These are phyloP conservation scores for Eurytoma californica DNA, from an alignment of 2,888 invertebrate genomes.

Conservation along the genomic window DNA sequence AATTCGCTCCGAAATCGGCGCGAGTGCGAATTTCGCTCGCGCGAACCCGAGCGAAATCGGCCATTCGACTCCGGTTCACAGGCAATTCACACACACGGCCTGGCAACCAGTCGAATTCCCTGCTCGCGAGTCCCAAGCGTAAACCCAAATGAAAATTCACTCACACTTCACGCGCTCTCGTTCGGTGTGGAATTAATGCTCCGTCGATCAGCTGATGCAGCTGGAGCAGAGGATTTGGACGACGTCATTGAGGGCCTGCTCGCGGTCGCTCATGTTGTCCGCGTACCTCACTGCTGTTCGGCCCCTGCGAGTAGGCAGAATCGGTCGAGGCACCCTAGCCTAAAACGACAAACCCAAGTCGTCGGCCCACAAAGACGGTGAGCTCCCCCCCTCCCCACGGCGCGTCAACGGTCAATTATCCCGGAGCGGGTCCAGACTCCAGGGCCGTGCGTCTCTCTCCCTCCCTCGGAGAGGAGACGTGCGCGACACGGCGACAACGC, in stretches of 20 bases:
- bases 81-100: too few relatives aligned
- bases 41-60: too few relatives aligned
- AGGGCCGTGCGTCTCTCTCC: neutral
- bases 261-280: constrained; percentile 48
- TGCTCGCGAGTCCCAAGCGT: too few relatives aligned
- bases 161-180: too few relatives aligned
- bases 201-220: constrained; percentile 54
- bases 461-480: constrained; percentile 18
- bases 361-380: neutral
- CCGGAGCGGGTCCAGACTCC: constrained; percentile 13
- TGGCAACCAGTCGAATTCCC: too few relatives aligned
- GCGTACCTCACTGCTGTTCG: neutral
- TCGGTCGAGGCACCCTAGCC: too few relatives aligned
- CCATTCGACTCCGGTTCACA: too few relatives aligned
- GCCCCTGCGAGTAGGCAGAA: neutral
- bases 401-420: neutral
- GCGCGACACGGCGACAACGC: constrained; percentile 47
- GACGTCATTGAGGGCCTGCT: constrained; percentile 20
- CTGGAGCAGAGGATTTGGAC: constrained; percentile 17
- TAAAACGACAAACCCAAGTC: neutral
- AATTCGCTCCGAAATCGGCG: too few relatives aligned
- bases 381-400: neutral
- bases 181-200: constrained; percentile 25
- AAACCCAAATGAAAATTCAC: too few relatives aligned
- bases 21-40: too few relatives aligned